Evolutionary conservation across 2,888 invertebrate species (phyloP), one percentile per base, ranked within the genome.

Genomic region (Mesorhabditis sp.): DNA sequence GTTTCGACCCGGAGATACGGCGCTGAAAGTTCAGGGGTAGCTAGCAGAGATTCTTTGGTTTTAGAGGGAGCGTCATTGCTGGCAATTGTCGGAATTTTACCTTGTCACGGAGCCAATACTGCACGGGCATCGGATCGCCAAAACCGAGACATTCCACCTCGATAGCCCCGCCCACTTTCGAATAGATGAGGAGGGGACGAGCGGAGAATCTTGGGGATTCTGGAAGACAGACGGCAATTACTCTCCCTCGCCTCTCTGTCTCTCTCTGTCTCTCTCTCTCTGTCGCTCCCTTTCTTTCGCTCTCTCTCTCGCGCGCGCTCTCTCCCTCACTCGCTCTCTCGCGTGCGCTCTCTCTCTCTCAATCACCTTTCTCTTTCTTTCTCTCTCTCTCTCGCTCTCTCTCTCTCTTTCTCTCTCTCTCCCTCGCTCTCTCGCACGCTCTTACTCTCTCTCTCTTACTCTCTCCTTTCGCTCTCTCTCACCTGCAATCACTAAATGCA

Each of bases 41-140:
- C 28, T 28, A 28, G 28, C 28, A 28, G 28, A 28, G 28, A 28
- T 28, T 28, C 67, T 28, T 65, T 69, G 70, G 13, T 41, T 41
- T n/a, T 43, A 28, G 2, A 28, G 2, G 2, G 28, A 28, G 2
- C 28, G 28, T 28, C 28, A 15, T 13, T 2, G 58, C n/a, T 2
- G 7, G 58, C 58, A 50, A 50, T 50, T 50, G 7, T 1, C 58
- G n/a, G n/a, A 10, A 50, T 50, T 50, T 50, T 13, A 15, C 13
- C 4, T 15, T 42, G 43, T 10, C 10, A 45, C 79, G 72, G 10
- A 77, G 68, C 83, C 83, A 83, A 67, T 82, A 82, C 28, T 80
- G 79, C 68, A 80, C 78, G 4, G 83, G 82, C 67, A 80, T 73
- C 0, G 83, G 83, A 70, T 83, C 83, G 3, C 81, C 83, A 67